phyloP scores from a whole-genome alignment of 1,140 invertebrate species.

The Cydia splendana region DNA sequence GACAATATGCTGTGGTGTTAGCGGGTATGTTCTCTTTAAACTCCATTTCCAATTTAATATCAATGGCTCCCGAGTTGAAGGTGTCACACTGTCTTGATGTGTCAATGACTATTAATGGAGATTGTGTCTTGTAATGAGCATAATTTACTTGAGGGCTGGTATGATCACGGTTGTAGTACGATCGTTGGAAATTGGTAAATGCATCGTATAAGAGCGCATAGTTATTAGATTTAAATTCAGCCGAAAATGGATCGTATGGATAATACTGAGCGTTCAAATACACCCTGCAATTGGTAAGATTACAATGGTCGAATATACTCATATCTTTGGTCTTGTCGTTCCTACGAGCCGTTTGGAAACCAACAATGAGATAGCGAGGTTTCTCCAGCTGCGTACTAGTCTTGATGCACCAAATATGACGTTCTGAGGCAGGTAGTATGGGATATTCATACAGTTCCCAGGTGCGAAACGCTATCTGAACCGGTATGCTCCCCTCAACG shows the following conservation, averaged over 20 bases:
- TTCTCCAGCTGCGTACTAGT: slow-evolving; percentile 47
- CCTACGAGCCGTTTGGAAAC: slow-evolving; percentile 23
- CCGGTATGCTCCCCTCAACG: slow-evolving; percentile 39
- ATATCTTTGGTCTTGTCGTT: slow-evolving; percentile 18
- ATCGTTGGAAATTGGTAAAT: slow-evolving; percentile 21
- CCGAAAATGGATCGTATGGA: slow-evolving; percentile 20
- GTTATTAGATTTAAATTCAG: slow-evolving; percentile 4
- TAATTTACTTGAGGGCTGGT: background rate
- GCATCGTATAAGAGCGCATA: slow-evolving; percentile 7
- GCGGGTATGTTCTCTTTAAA: slow-evolving; percentile 10
- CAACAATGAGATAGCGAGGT: slow-evolving; percentile 44
- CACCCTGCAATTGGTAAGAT: slow-evolving; percentile 11
- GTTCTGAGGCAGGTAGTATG: slow-evolving; percentile 42
- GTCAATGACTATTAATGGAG: slow-evolving; percentile 30
- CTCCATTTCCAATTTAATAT: slow-evolving; percentile 32
- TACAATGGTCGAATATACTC: slow-evolving; percentile 33
- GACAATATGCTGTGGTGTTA: slow-evolving; percentile 32
- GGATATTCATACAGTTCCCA: slow-evolving; percentile 67
- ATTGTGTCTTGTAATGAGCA: slow-evolving; percentile 13
- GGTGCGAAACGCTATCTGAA: slow-evolving; percentile 52
- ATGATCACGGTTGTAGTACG: slow-evolving; percentile 12
- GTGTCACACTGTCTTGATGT: slow-evolving; percentile 31
- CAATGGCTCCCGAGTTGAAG: slow-evolving; percentile 18
- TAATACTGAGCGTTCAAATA: slow-evolving; percentile 32
- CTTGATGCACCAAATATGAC: slow-evolving; percentile 53